These are phyloP conservation scores for Saiga tatarica DNA, from an alignment of 2,113 vertebrate genomes.

Conservation along the genomic window DNA sequence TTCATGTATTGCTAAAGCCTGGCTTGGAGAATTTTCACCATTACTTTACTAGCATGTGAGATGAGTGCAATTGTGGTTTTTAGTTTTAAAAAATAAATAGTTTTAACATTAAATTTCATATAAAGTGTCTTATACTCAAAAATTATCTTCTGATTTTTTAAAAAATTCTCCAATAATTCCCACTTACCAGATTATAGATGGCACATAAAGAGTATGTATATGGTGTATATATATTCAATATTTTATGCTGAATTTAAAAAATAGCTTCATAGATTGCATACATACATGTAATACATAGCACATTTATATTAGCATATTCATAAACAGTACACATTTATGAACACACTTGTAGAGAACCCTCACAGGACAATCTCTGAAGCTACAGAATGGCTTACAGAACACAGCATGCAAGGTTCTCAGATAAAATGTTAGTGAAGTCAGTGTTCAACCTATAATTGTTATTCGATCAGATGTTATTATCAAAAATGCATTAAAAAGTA, in stretches of 20 bases:
- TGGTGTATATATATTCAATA: neutral
- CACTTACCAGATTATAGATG: neutral
- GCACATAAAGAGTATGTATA: neutral
- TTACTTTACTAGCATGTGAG: neutral
- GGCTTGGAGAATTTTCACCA: neutral
- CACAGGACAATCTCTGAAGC: neutral
- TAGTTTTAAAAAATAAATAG: neutral
- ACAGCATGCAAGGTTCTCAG: neutral
- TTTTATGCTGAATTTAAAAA: neutral
- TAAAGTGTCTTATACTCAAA: neutral
- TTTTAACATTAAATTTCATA: neutral
- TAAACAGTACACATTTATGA: neutral
- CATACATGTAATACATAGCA: neutral
- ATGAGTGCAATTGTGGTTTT: neutral
- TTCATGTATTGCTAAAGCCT: neutral
- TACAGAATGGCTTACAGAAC: neutral
- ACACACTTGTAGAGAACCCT: neutral
- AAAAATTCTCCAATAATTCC: neutral
- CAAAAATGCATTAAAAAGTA: neutral
- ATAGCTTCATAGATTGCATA: neutral
- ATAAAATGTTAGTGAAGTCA: neutral
- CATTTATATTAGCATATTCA: neutral
- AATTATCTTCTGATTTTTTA: neutral
- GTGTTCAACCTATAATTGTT: neutral
- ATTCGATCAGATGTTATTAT: neutral